These are phyloP conservation scores for Fistularia commersonii DNA, from an alignment of 2,797 vertebrate genomes.

Conservation along the genomic window DNA sequence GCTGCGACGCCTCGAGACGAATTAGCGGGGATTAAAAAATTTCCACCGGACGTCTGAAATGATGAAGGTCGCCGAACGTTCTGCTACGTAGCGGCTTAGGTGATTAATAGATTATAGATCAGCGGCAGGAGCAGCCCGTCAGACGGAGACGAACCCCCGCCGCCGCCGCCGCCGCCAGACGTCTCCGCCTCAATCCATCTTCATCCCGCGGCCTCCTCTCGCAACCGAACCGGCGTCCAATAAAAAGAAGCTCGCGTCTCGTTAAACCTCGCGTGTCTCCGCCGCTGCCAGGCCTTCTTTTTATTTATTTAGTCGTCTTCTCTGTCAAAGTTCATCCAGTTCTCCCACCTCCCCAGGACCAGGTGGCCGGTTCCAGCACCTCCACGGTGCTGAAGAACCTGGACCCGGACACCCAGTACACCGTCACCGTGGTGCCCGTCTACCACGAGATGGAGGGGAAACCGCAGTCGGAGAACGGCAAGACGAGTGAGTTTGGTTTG, in stretches of 20 bases:
- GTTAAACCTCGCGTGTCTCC: background rate
- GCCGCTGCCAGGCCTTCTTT: background rate
- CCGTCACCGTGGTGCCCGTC: constrained; percentile 84
- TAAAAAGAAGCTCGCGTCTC: constrained; percentile 12
- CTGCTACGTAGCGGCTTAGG: no score
- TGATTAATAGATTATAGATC: no score
- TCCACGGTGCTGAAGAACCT: constrained; percentile 84
- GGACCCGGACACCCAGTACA: constrained; percentile 84
- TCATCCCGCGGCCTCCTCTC: constrained; percentile 15
- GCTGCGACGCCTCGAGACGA: no score
- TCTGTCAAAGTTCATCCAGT: constrained; percentile 7
- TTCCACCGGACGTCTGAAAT: no score
- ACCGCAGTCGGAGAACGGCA: constrained; percentile 81
- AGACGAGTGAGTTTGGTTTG: constrained; percentile 82
- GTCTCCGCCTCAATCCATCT: constrained; percentile 15
- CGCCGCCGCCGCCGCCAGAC: no score
- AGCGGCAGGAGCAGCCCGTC: no score
- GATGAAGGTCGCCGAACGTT: no score
- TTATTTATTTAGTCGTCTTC: constrained; percentile 4
- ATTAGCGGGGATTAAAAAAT: no score
- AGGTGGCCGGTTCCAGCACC: constrained; percentile 85
- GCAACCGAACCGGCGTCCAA: constrained; percentile 15
- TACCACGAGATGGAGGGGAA: constrained; percentile 91
- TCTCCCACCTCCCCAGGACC: constrained; percentile 71
- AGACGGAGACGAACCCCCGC: no score